Base-by-base conservation (phyloP, 2,888 invertebrate species). In the Ellobium chinense region DNA sequence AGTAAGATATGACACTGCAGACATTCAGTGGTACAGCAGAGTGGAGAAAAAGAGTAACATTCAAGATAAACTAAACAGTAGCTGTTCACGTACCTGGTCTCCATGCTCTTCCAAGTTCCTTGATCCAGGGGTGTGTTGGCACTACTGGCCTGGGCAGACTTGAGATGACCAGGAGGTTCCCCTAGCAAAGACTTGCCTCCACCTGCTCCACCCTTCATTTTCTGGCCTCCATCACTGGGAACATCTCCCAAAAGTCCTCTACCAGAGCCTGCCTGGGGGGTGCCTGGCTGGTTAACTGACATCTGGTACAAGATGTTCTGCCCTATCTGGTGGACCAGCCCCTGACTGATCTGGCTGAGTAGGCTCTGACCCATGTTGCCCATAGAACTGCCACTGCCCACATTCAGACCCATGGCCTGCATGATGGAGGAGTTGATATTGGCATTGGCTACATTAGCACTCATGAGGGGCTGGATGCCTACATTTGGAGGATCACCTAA, bases 201-300 rank as follows among this genome's bases (percentile, higher is more conserved):
- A 34, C 27, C 65, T 34, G 70, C 37, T 37, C 18, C 39, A 12
- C 54, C 36, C 27, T 54, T 72, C 9, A 29, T 9, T 54, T 46
- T 66, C 24, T 34, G 24, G 56, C 29, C 73, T 27, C 75, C 46
- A 58, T 66, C 65, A 37, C 34, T 65, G 12, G 82, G 83, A 2
- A 80, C 75, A 46, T 80, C 83, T 18, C 85, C 82, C 36, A 82
- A 54, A 24, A 82, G 72, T 34, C 81, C 78, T 66, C 74, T 74
- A 21, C 83, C 80, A 34, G 69, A 56, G 29, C 69, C 69, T 14
- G 78, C 58, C 5, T 80, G 72, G 2, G 65, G 54, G 76, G 68
- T 46, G 76, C 84, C 80, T 69, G 72, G 14, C 75, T 75, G 69
- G 56, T 34, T 24, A 12, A 76, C 81, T 54, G 63, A 70, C 75